Percentiles rank a stretch among this genome's conserved stretches.
Conservation (phyloP, 2,888 invertebrate genomes). For the Automeris io region DNA sequence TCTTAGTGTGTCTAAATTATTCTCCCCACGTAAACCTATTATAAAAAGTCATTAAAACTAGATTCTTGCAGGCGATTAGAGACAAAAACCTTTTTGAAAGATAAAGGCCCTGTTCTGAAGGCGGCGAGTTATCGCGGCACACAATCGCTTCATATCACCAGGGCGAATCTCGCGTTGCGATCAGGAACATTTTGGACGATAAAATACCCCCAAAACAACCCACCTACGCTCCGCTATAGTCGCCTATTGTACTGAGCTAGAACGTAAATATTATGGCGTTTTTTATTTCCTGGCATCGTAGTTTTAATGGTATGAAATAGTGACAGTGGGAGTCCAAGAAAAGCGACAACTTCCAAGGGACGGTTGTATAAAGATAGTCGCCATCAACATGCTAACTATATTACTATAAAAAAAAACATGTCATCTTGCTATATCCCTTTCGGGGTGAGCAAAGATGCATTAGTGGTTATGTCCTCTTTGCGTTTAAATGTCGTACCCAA, state of each 20-base stretch:
- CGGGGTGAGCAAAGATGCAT: no score
- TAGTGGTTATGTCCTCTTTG: no score
- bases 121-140: constrained; percentile 36
- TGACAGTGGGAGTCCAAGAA: no score
- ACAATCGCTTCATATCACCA: constrained; percentile 41
- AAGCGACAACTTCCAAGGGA: no score
- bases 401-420: no score
- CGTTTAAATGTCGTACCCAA: no score
- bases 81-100: constrained; percentile 55
- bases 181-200: constrained; percentile 55
- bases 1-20: constrained; percentile 18
- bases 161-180: constrained; percentile 40
- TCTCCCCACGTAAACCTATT: constrained; percentile 39
- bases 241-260: constrained; percentile 28
- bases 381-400: no score
- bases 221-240: constrained; percentile 12
- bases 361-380: no score
- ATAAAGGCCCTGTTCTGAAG: constrained; percentile 49
- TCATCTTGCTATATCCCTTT: no score
- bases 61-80: constrained; percentile 44
- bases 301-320: no score
- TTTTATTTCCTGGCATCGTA: no score
- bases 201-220: constrained; percentile 29
- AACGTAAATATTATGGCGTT: constrained; percentile 15
- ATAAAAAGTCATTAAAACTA: constrained; percentile 54